Conservation (phyloP, 2,113 vertebrate species). For the Dasyprocta punctata region DNA sequence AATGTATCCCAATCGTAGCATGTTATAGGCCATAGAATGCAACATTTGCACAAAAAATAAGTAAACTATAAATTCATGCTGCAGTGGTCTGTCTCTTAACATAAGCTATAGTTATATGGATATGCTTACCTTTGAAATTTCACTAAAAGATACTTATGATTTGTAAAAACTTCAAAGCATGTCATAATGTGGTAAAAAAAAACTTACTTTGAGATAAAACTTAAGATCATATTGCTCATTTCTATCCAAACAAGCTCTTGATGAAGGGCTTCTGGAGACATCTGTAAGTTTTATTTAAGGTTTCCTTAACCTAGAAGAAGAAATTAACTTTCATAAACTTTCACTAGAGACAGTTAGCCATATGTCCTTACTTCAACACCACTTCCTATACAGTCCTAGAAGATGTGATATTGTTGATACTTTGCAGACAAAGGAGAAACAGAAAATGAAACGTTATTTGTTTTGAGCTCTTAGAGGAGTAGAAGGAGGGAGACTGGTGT, state of each 20-base stretch:
- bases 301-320: neutral
- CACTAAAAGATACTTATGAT: neutral
- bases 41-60: neutral
- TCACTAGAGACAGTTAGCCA: neutral
- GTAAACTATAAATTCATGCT: neutral
- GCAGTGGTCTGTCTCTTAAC: neutral
- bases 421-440: neutral
- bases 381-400: neutral
- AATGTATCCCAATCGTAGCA: neutral
- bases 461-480: neutral
- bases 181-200: neutral
- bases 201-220: neutral
- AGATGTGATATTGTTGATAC: neutral
- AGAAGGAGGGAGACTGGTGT: neutral
- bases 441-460: neutral
- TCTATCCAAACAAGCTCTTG: neutral
- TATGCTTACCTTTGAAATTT: neutral
- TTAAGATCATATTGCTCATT: neutral
- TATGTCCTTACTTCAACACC: neutral
- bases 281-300: neutral
- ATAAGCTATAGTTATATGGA: rapidly evolving
- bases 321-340: neutral
- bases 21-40: neutral
- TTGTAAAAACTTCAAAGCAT: neutral
- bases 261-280: neutral